phyloP scores from a whole-genome alignment of 2,113 vertebrate genomes.

The Festucalex cinctus region DNA sequence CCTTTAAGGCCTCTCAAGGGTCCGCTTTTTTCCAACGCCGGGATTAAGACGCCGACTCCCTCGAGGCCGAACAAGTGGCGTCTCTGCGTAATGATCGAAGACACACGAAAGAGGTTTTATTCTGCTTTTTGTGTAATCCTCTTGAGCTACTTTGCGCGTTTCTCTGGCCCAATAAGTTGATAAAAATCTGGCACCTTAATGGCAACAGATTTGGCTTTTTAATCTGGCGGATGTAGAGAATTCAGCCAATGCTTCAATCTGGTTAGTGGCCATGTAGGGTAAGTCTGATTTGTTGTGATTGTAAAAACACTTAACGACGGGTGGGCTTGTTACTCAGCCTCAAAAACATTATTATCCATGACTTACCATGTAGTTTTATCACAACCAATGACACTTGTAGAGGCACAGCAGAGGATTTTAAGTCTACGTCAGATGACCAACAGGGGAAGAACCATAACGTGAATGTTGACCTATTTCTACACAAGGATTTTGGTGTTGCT shows the following conservation, averaged over 20 bases:
- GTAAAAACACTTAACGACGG: background rate
- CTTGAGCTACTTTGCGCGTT: slow-evolving; percentile 49
- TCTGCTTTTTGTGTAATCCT: slow-evolving; percentile 53
- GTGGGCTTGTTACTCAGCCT: background rate
- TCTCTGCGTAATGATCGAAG: slow-evolving; percentile 44
- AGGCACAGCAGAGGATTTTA: too few relatives aligned
- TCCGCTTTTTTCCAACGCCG: slow-evolving; percentile 20
- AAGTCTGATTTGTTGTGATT: slow-evolving; percentile 5
- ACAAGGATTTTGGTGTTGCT: background rate
- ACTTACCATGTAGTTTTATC: background rate
- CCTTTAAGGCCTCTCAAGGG: slow-evolving; percentile 48
- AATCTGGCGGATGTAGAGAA: background rate
- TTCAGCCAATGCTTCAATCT: slow-evolving; percentile 2
- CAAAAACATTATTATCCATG: background rate
- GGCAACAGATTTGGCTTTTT: slow-evolving; percentile 12
- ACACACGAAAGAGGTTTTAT: slow-evolving; percentile 51
- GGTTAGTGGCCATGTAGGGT: background rate
- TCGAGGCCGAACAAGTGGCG: slow-evolving; percentile 31
- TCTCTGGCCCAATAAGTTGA: slow-evolving; percentile 28
- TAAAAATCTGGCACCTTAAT: slow-evolving; percentile 26
- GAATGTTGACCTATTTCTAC: background rate
- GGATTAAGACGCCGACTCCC: slow-evolving; percentile 56
- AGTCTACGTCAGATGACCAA: too few relatives aligned
- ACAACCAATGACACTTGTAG: background rate
- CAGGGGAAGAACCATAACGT: background rate